phyloP scores from a whole-genome alignment of 1,140 invertebrate species.

The Sesamia nonagrioides region DNA sequence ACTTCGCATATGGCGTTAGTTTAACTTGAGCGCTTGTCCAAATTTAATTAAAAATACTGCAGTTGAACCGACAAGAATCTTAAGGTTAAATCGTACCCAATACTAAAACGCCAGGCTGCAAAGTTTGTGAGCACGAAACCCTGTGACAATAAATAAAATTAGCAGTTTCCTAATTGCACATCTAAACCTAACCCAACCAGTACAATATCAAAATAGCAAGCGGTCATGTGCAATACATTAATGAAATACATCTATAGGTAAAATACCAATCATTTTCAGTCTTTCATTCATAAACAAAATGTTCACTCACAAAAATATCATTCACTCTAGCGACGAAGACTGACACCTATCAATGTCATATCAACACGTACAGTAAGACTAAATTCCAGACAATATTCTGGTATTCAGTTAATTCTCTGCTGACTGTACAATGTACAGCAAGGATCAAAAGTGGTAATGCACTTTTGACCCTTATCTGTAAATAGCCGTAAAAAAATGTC shows the following conservation, averaged over 20 bases:
- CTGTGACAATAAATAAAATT: not conserved
- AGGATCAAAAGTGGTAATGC: too few relatives aligned
- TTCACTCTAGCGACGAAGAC: slow-evolving; percentile 10
- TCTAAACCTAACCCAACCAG: slow-evolving; percentile 20
- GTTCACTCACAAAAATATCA: slow-evolving; percentile 31
- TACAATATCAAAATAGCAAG: not conserved
- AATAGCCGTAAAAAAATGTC: not conserved
- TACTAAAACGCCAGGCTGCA: too few relatives aligned
- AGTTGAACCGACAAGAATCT: too few relatives aligned
- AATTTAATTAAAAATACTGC: too few relatives aligned
- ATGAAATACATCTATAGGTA: slow-evolving; percentile 28
- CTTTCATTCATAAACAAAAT: slow-evolving; percentile 46
- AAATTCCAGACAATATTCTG: not conserved
- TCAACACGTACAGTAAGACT: not conserved
- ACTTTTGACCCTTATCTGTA: too few relatives aligned
- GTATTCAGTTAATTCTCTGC: not conserved
- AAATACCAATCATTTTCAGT: slow-evolving; percentile 43
- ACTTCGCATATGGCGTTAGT: not conserved
- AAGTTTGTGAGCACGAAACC: not conserved
- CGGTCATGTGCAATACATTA: slow-evolving; percentile 9
- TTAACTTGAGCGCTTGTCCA: too few relatives aligned
- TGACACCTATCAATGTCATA: slow-evolving; percentile 7
- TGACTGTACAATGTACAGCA: slow-evolving; percentile 9
- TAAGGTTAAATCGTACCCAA: too few relatives aligned
- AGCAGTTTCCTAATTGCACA: not conserved